Evolutionary conservation across 2,888 invertebrate species (phyloP), one percentile per base, ranked within the genome.

Genomic region (Eubasilissa splendida): DNA sequence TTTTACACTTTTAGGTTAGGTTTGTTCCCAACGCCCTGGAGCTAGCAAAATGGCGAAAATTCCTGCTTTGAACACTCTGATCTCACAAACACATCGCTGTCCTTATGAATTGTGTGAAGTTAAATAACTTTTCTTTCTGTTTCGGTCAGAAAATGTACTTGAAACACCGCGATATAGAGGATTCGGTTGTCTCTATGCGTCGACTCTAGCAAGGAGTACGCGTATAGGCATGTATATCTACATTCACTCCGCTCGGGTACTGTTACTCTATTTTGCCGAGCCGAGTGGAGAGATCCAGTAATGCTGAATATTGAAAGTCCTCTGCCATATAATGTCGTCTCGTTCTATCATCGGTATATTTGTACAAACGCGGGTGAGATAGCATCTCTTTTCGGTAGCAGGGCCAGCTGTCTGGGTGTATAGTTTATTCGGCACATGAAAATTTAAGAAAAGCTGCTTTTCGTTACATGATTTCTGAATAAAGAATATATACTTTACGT

Each of bases 141-240:
- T 50, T 50, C 50, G 33, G 42, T 14, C 66, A 50, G 50, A 68
- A 52, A 68, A 68, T 31, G 10, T 33, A 65, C 4, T 65, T 42
- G 42, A 42, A 52, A 52, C 12, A 12, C 4, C 54, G 4, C 22
- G 70, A 11, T 22, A 11, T 53, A 54, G 53, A 53, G 22, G 31
- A 70, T 53, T 31, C 14, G 22, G 70, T 12, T 54, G 53, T 54
- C 53, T 50, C 58, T 76, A 53, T 60, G 78, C 75, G 78, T 81
- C 76, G 70, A 77, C 71, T 77, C 65, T 58, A 73, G 74, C 78
- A 78, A 78, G 22, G 22, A 58, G 80, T 75, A 80, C 66, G 74
- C 58, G 66, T 63, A 82, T 76, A 74, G 56, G 63, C 53, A 75
- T 68, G 53, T 82, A 77, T 82, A 77, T 52, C 78, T 78, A 78